Percentiles rank a stretch among this genome's conserved stretches.
These are phyloP conservation scores for Urocolius indicus DNA, from an alignment of 2,113 vertebrate genomes.

Conservation along the genomic window DNA sequence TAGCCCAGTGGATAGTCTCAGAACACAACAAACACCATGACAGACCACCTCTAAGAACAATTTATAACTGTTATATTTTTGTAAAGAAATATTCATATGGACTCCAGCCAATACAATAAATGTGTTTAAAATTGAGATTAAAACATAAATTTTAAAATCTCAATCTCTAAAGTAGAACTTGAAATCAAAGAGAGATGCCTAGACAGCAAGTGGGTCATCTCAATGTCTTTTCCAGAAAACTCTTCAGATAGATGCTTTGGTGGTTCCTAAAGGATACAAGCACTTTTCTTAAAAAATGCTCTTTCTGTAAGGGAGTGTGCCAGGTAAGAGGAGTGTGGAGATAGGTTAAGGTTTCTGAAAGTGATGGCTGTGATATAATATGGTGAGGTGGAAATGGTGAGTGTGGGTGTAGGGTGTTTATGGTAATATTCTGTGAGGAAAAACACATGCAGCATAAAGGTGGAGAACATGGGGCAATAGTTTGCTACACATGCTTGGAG, in stretches of 20 bases:
- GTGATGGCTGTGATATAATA: neutral
- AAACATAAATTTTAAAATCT: neutral
- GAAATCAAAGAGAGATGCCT: neutral
- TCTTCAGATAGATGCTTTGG: neutral
- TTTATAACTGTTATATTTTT: neutral
- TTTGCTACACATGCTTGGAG: neutral
- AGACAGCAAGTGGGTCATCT: neutral
- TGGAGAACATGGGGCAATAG: neutral
- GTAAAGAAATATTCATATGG: neutral
- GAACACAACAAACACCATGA: neutral
- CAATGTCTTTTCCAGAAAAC: neutral
- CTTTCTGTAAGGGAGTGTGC: neutral
- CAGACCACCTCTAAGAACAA: neutral
- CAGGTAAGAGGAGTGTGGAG: neutral
- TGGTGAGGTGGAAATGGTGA: neutral
- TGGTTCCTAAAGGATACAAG: neutral
- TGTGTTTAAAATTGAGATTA: neutral
- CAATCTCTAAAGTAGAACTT: neutral
- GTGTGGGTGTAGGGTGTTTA: neutral
- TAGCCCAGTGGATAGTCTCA: neutral
- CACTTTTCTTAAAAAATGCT: neutral
- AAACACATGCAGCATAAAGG: neutral
- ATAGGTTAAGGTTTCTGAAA: neutral
- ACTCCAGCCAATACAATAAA: neutral
- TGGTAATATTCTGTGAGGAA: neutral